phyloP scores from a whole-genome alignment of 64 coral and sea anemone genomes.

The Porites australiensis region DNA sequence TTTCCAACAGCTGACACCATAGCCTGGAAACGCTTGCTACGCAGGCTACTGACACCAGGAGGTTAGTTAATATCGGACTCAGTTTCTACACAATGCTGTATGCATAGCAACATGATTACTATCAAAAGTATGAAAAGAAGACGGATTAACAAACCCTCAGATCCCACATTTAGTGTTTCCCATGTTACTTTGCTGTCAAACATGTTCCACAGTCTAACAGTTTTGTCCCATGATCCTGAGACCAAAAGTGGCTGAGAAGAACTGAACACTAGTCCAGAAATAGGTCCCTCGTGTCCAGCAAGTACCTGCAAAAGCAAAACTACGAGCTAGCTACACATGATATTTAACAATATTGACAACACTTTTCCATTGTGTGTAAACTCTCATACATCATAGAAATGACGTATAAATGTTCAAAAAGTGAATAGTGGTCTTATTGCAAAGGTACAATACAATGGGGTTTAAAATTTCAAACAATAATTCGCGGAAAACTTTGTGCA shows the following conservation, averaged over 20 bases:
- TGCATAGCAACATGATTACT: no score
- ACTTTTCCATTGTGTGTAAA: background rate
- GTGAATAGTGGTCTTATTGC: no score
- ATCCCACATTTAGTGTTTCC: constrained; percentile 87
- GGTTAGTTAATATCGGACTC: no score
- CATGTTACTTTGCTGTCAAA: constrained; percentile 87
- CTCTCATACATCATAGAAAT: no score
- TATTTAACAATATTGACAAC: background rate
- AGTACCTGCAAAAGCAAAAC: constrained; percentile 62
- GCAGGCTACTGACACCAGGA: no score
- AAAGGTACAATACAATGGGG: no score
- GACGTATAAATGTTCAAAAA: no score
- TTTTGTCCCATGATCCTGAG: constrained; percentile 99
- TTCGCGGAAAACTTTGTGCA: no score
- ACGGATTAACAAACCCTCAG: constrained; percentile 69
- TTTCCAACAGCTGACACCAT: no score
- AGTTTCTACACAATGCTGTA: no score
- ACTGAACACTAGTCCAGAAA: constrained; percentile 88
- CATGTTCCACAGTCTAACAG: constrained; percentile 90
- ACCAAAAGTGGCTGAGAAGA: constrained; percentile 87
- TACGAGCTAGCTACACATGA: background rate
- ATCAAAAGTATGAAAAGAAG: background rate
- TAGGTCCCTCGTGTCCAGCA: constrained; percentile 93
- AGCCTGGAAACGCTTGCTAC: no score
- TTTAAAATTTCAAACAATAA: no score